Evolutionary conservation across 2,888 invertebrate genomes (phyloP).

Genomic region (Frankliniella intonsa): DNA sequence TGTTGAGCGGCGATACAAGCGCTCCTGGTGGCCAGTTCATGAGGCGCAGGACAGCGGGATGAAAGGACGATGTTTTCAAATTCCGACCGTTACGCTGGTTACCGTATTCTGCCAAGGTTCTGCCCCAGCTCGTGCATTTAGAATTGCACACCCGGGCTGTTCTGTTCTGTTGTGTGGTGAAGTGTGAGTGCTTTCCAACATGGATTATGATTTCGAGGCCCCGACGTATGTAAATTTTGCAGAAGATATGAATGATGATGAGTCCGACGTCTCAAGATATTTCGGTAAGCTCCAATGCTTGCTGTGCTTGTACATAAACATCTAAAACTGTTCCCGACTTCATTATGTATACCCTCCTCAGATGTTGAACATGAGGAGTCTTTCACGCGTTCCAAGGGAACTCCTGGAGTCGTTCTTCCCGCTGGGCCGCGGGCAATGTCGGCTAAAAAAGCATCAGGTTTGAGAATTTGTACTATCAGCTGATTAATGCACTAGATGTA

Average conservation of each 20-base stretch:
- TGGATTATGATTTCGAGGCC: conserved; percentile 8
- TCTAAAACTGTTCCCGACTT: background rate
- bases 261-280: background rate
- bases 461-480: background rate
- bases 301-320: background rate
- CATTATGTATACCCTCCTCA: background rate
- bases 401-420: background rate
- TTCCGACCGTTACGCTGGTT: too few relatives aligned
- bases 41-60: too few relatives aligned
- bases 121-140: background rate
- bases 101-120: too few relatives aligned
- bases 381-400: background rate
- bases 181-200: background rate
- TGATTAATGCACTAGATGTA: background rate
- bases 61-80: too few relatives aligned
- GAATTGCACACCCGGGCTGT: background rate
- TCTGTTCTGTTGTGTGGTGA: background rate
- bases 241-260: background rate
- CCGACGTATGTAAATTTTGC: conserved; percentile 4
- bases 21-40: too few relatives aligned
- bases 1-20: too few relatives aligned
- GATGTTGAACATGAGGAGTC: conserved; percentile 7
- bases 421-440: background rate
- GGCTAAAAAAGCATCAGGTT: conserved; percentile 1
- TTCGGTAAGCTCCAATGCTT: background rate